phyloP scores from a whole-genome alignment of 2,797 vertebrate genomes.

The Poecilia picta region DNA sequence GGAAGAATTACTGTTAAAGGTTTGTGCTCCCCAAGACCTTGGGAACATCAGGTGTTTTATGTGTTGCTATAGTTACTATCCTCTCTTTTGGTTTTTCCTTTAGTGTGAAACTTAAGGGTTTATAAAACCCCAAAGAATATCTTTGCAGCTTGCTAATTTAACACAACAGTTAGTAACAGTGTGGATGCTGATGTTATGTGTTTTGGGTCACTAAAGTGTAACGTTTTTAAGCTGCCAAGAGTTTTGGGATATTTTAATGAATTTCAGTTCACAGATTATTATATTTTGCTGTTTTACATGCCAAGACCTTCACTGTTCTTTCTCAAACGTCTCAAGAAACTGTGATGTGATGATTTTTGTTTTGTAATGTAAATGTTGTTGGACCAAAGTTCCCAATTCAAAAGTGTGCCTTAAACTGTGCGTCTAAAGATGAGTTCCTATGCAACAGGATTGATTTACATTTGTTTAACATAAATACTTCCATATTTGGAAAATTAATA shows the following conservation, averaged over 20 bases:
- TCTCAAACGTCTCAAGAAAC: conserved; percentile 10
- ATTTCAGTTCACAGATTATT: conserved; percentile 35
- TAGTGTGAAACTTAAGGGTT: not conserved
- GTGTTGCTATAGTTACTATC: not conserved
- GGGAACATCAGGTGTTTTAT: conserved; percentile 27
- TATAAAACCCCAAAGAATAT: not conserved
- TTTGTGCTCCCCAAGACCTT: conserved; percentile 28
- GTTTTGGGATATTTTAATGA: not conserved
- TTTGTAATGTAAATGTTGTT: not conserved
- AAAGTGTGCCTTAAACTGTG: conserved; percentile 67
- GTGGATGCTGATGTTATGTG: not conserved
- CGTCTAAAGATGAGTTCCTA: conserved; percentile 1
- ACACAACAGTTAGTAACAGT: not conserved
- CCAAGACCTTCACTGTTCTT: not conserved
- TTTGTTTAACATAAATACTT: not conserved
- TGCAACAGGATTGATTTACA: not conserved
- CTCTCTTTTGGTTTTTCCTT: not conserved
- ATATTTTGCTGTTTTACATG: conserved; percentile 15
- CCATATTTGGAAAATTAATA: not conserved
- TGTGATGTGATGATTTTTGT: conserved; percentile 13
- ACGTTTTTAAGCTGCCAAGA: not conserved
- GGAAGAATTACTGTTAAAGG: conserved; percentile 43
- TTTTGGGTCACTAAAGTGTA: conserved; percentile 9
- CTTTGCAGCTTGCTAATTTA: not conserved
- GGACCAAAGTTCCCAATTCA: conserved; percentile 10